These are phyloP conservation scores for Serranus cabrilla DNA, from an alignment of 2,797 vertebrate genomes.

Conservation along the genomic window DNA sequence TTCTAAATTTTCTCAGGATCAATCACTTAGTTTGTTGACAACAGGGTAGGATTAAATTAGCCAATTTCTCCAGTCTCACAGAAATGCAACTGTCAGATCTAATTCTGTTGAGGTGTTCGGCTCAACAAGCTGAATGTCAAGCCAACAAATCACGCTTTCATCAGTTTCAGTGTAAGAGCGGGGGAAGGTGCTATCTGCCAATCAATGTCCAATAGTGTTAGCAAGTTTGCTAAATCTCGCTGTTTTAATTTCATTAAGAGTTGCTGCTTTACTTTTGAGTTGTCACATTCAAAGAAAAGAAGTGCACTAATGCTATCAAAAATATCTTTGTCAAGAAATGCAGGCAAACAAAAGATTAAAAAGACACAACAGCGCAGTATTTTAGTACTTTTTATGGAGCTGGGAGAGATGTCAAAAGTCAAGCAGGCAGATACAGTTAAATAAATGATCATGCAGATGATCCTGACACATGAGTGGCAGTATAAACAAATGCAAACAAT, in stretches of 20 bases:
- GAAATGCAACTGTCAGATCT: slow-evolving; percentile 62
- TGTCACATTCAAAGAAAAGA: slow-evolving; percentile 1
- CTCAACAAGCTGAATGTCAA: slow-evolving; percentile 54
- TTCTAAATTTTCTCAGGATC: slow-evolving; percentile 43
- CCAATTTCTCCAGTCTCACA: slow-evolving; percentile 21
- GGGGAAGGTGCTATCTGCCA: slow-evolving; percentile 57
- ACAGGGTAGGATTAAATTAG: slow-evolving; percentile 62
- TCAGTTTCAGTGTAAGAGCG: slow-evolving; percentile 41
- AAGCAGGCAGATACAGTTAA: slow-evolving; percentile 32
- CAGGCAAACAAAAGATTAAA: slow-evolving; percentile 22
- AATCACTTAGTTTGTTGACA: slow-evolving; percentile 57
- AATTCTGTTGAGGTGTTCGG: slow-evolving; percentile 48
- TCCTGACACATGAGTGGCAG: slow-evolving; percentile 62
- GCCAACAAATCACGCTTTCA: slow-evolving; percentile 56
- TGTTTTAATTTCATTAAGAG: slow-evolving; percentile 43
- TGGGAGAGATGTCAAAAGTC: slow-evolving; percentile 36
- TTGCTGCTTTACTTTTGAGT: slow-evolving; percentile 21
- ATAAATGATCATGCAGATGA: slow-evolving; percentile 32
- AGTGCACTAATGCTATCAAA: not conserved
- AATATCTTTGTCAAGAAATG: not conserved
- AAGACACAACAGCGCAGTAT: slow-evolving; percentile 15
- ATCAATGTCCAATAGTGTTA: slow-evolving; percentile 59
- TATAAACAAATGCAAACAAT: slow-evolving; percentile 45
- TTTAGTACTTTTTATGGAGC: slow-evolving; percentile 41
- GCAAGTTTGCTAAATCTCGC: slow-evolving; percentile 8